phyloP scores from a whole-genome alignment of 2,113 vertebrate species.

The Megatriorchis doriae region DNA sequence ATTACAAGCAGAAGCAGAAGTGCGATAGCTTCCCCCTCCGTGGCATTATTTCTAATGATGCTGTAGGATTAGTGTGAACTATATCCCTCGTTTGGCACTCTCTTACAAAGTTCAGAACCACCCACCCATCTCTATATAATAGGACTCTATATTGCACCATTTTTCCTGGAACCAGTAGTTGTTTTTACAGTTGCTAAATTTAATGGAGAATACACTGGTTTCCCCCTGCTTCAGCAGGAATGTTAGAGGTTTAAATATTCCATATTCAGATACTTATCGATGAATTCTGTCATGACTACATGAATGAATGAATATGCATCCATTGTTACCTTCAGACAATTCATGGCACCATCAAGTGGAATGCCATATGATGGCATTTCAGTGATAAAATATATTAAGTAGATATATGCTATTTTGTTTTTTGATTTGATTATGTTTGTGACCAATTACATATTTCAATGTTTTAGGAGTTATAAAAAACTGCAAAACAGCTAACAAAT shows the following conservation, averaged over 20 bases:
- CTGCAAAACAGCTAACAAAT: neutral
- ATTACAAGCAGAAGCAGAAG: neutral
- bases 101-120: neutral
- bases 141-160: constrained; percentile 14
- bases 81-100: neutral
- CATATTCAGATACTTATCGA: neutral
- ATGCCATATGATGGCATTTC: neutral
- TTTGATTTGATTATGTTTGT: neutral
- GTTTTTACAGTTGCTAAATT: constrained; percentile 39
- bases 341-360: constrained; percentile 23
- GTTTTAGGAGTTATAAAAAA: neutral
- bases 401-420: neutral
- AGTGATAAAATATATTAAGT: neutral
- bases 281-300: neutral
- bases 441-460: neutral
- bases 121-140: neutral
- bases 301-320: neutral
- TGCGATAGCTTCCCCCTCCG: fast-evolving
- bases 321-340: neutral
- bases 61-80: neutral
- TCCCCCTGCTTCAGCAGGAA: neutral
- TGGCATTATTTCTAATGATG: neutral
- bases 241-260: neutral
- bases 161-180: constrained; percentile 25
- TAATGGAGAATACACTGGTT: neutral